Evolutionary conservation across 1,140 invertebrate genomes (phyloP).

Genomic region (Euglossa dilemma): DNA sequence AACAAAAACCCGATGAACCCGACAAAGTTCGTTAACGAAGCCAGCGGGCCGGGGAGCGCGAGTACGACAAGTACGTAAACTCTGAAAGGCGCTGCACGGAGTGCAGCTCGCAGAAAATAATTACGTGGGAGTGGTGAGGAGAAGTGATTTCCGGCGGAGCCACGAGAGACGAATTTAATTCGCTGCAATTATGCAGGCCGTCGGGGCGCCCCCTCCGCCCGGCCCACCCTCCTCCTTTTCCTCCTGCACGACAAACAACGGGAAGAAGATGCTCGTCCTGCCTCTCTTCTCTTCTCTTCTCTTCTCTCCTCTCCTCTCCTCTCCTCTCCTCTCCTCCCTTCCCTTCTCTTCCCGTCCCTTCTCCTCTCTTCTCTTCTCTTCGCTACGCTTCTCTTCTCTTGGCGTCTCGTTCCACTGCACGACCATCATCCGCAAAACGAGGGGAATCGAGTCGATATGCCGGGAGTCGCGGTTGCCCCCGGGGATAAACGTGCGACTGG

Average conservation of each 20-base stretch:
- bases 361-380: too few relatives aligned
- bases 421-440: not conserved
- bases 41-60: not conserved
- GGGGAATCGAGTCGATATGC: slow-evolving; percentile 21
- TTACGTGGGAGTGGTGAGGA: slow-evolving; percentile 39
- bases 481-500: slow-evolving; percentile 36
- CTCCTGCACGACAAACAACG: not conserved
- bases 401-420: too few relatives aligned
- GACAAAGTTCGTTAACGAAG: slow-evolving; percentile 63
- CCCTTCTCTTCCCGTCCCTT: not conserved
- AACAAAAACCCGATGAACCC: slow-evolving; percentile 61
- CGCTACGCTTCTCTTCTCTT: not conserved
- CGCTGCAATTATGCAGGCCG: slow-evolving; percentile 58
- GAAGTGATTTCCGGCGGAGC: slow-evolving; percentile 58
- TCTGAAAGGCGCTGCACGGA: slow-evolving; percentile 45
- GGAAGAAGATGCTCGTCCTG: slow-evolving; percentile 23
- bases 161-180: slow-evolving; percentile 67
- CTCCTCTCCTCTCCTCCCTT: not conserved
- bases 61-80: slow-evolving; percentile 62
- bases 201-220: not conserved
- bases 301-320: too few relatives aligned
- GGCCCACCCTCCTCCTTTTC: not conserved
- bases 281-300: not conserved
- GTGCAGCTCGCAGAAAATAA: slow-evolving; percentile 46
- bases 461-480: not conserved